Base-by-base conservation (phyloP, 1,140 invertebrate genomes). In the Cyclargus thomasi region DNA sequence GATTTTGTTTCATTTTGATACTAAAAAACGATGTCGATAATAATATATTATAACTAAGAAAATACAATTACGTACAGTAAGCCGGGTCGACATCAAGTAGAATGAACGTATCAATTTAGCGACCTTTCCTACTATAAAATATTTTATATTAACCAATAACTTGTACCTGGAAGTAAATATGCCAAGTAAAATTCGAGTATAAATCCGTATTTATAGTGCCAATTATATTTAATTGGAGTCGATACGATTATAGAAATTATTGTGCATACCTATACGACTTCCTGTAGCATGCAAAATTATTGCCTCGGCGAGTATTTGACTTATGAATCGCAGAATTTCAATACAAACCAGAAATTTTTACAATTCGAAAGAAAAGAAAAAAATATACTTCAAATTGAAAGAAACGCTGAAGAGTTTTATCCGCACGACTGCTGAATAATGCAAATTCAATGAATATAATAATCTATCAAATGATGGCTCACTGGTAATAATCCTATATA, bases 61-160 rank as follows among this genome's bases (percentile, higher is more conserved):
- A 55, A 55, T 55, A 55, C 53, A 55, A 55, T 55, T 55, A 18
- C 53, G 53, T 8, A 55, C 7, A 55, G 53, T 55, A 55, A 55
- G 53, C 53, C 53, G 53, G 53, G 53, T 55, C 53, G 7, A n/a
- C 53, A 55, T 55, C 53, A 20, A 55, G 53, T 20, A 17, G 53
- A 55, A 55, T 20, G 1, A 55, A 55, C 53, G 17, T 20, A 55
- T 55, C 53, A 55, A 55, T 55, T 55, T 20, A 55, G 53, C 17
- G 53, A 55, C 53, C 53, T 55, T 55, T 55, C 53, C 53, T 17
- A 55, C 53, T 55, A 55, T 55, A 55, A 18, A 59, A 11, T 59
- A 59, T 59, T 59, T 59, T 20, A 59, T 59, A 59, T 20, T 18
- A 59, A 18, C 20, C 18, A 59, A 20, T 20, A 59, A 59, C 20